These are phyloP conservation scores for Morinoia aosen DNA, from an alignment of 2,888 invertebrate species.

Conservation along the genomic window DNA sequence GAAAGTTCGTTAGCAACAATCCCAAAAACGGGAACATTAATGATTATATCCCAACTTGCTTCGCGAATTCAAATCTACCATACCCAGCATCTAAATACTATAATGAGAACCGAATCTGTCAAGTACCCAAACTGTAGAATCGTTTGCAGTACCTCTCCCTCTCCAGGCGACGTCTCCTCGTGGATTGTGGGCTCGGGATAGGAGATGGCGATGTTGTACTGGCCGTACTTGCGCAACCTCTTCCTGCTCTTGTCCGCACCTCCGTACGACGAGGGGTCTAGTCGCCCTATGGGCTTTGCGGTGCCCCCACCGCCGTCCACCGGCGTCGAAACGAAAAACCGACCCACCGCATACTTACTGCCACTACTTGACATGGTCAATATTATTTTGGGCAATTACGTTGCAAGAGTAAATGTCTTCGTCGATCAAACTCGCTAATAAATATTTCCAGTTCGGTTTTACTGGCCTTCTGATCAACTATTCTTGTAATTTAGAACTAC, in stretches of 20 bases:
- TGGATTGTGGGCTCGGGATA: conserved; percentile 67
- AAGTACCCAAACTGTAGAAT: neutral
- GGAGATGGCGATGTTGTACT: conserved; percentile 63
- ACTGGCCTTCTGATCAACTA: neutral
- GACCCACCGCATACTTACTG: conserved; percentile 61
- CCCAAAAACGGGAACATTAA: too few species aligned
- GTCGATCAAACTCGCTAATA: neutral
- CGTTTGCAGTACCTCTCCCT: conserved; percentile 59
- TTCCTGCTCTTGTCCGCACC: conserved; percentile 56
- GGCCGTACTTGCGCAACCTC: conserved; percentile 58
- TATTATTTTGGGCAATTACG: neutral
- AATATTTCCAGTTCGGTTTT: neutral
- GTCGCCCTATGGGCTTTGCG: neutral
- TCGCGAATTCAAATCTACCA: too few species aligned
- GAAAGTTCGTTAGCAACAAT: too few species aligned
- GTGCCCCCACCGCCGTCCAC: neutral
- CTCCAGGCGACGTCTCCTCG: conserved; percentile 66
- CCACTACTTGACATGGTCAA: conserved; percentile 22
- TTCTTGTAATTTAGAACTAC: neutral
- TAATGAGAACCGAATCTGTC: neutral
- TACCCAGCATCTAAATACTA: neutral
- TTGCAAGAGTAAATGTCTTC: neutral
- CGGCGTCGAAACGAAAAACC: conserved; percentile 64
- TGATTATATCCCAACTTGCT: too few species aligned
- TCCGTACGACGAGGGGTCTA: conserved; percentile 44